Base-by-base conservation (phyloP, 2,113 vertebrate genomes). In the Rhynchopsitta pachyrhyncha region DNA sequence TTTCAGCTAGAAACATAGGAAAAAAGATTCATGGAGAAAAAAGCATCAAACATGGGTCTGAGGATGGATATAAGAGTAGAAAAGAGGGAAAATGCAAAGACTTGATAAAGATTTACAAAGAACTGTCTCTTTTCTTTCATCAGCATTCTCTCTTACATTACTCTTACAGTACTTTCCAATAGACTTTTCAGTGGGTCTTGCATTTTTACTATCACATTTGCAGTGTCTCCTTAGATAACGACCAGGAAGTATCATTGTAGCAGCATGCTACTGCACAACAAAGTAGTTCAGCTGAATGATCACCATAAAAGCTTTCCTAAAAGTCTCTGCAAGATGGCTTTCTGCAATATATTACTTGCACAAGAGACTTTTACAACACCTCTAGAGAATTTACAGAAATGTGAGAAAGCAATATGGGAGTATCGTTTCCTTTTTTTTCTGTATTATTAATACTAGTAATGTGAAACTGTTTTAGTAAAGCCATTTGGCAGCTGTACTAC, bases 21-120 rank as follows among this genome's bases (percentile, higher is more conserved):
- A 83, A 68, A 64, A 55, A 41, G 6, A 39, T 5, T 9, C 37
- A 80, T 62, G 19, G 55, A 57, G 7, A 44, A 78, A 67, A 57
- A 29, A 0, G 0, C 9, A 25, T 19, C 47, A 50, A 74, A 49
- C 39, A 35, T 3, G 2, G 3, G 11, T 49, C 16, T 62, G 42
- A 62, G 52, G 42, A 3, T 52, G n/a, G 41, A 70, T 79, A 62
- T 67, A 67, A 39, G 23, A 71, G 12, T 17, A 75, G 42, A 37
- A 74, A 50, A 74, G 49, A 70, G 4, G 29, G 24, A 69, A 79
- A 74, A 79, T 13, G 13, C 3, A 46, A 84, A 76, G 52, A 23
- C 12, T 47, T 73, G 10, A 7, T 64, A 12, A 74, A 52, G 39
- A 69, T 35, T 25, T 44, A 73, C 18, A 62, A 60, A 55, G 16